Conservation (phyloP, 2,797 vertebrate genomes). For the Pseudopleuronectes americanus region DNA sequence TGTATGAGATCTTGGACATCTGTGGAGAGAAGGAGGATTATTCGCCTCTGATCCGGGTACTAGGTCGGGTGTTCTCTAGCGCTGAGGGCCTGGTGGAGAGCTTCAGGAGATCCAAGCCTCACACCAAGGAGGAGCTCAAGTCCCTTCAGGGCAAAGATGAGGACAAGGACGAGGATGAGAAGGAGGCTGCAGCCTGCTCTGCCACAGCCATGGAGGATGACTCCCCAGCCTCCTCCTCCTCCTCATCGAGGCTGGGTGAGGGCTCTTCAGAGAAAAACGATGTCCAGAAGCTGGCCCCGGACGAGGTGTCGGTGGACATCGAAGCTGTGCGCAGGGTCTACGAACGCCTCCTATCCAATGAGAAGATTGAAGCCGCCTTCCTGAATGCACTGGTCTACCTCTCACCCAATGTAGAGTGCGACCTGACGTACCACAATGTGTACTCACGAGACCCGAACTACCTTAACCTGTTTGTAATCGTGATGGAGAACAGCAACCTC, state of each 20-base stretch:
- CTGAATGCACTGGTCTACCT: slow-evolving; percentile 98
- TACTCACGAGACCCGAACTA: slow-evolving; percentile 97
- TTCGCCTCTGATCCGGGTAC: slow-evolving; percentile 95
- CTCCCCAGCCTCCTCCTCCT: slow-evolving; percentile 87
- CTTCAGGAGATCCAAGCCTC: slow-evolving; percentile 93
- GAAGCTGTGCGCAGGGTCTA: slow-evolving; percentile 96
- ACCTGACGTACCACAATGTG: slow-evolving; percentile 97
- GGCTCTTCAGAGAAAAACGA: slow-evolving; percentile 89
- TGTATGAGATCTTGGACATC: slow-evolving; percentile 95
- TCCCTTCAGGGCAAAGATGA: slow-evolving; percentile 98
- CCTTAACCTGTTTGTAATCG: slow-evolving; percentile 97
- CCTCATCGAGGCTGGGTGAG: slow-evolving; percentile 74
- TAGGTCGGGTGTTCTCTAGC: slow-evolving; percentile 96
- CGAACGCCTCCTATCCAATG: slow-evolving; percentile 92
- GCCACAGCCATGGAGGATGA: slow-evolving; percentile 92
- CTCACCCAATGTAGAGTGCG: slow-evolving; percentile 98
- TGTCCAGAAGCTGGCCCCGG: slow-evolving; percentile 88
- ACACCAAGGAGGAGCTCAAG: slow-evolving; percentile 98
- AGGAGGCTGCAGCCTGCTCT: slow-evolving; percentile 92
- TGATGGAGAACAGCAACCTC: slow-evolving; percentile 99
- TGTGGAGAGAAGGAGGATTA: slow-evolving; percentile 95
- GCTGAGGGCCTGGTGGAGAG: slow-evolving; percentile 97
- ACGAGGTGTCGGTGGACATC: slow-evolving; percentile 96
- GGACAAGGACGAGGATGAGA: slow-evolving; percentile 97
- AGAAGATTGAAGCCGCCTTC: slow-evolving; percentile 97